phyloP scores from a whole-genome alignment of 2,113 vertebrate genomes.

The Oreotrochilus melanogaster region DNA sequence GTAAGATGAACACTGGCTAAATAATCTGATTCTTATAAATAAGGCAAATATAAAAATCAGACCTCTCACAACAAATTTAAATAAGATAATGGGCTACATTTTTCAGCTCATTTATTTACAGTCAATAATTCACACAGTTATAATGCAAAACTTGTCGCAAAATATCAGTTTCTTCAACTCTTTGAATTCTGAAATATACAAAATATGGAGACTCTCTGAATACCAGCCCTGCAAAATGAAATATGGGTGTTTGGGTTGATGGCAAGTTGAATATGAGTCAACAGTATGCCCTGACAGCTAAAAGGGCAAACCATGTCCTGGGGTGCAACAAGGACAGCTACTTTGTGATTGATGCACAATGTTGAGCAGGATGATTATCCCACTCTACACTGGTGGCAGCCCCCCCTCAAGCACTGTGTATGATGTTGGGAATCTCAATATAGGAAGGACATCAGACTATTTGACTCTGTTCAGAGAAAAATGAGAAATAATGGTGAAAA shows the following conservation, averaged over 20 bases:
- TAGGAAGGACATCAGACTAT: neutral
- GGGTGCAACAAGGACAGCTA: neutral
- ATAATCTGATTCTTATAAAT: neutral
- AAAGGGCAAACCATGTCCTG: rapidly evolving
- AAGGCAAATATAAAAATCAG: neutral
- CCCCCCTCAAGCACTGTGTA: rapidly evolving
- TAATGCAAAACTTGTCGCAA: neutral
- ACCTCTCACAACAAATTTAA: neutral
- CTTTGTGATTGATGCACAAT: too few species aligned
- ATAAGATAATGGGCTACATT: neutral
- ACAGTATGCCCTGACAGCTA: neutral
- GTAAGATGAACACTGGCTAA: neutral
- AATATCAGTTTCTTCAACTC: neutral
- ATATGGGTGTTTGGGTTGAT: neutral
- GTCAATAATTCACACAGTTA: neutral
- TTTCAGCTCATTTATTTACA: neutral
- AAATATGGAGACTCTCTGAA: neutral
- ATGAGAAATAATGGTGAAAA: neutral
- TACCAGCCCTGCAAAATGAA: rapidly evolving
- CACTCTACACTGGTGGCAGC: rapidly evolving
- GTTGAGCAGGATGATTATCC: neutral
- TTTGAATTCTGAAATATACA: neutral
- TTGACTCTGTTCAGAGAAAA: neutral
- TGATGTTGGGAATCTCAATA: rapidly evolving
- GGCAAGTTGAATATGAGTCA: neutral